Conservation (phyloP, 2,113 vertebrate species). For the Otolemur garnettii region DNA sequence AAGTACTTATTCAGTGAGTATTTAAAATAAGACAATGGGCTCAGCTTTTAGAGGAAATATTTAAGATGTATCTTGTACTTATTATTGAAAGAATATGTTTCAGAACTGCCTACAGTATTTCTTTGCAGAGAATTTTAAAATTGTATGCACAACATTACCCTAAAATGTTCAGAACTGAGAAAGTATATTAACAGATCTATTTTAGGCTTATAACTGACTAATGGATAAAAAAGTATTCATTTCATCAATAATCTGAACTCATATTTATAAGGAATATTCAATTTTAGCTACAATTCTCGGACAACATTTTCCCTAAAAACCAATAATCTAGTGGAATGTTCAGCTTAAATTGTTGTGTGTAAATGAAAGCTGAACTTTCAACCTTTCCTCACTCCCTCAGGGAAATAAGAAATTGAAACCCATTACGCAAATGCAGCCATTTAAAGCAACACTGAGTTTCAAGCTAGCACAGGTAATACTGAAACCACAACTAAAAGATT, state of each 20-base stretch:
- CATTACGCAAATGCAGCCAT: slow-evolving; percentile 64
- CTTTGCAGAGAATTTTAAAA: slow-evolving; percentile 52
- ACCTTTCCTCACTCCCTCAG: slow-evolving; percentile 48
- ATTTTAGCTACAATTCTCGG: slow-evolving; percentile 63
- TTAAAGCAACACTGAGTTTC: slow-evolving; percentile 60
- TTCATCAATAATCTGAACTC: slow-evolving; percentile 61
- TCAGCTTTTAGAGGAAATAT: slow-evolving; percentile 17
- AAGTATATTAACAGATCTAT: slow-evolving; percentile 36
- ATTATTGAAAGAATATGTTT: slow-evolving; percentile 48
- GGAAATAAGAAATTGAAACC: slow-evolving; percentile 71
- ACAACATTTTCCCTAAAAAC: slow-evolving; percentile 69
- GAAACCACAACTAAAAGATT: background rate
- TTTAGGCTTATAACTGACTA: slow-evolving; percentile 60
- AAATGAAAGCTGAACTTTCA: slow-evolving; percentile 79
- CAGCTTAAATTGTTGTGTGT: slow-evolving; percentile 73
- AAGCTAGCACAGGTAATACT: background rate
- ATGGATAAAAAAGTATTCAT: slow-evolving; percentile 57
- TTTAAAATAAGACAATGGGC: slow-evolving; percentile 12
- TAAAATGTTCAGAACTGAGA: slow-evolving; percentile 56
- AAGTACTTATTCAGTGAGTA: background rate
- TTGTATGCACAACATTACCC: slow-evolving; percentile 66
- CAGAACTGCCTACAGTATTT: slow-evolving; percentile 62
- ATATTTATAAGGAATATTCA: slow-evolving; percentile 68
- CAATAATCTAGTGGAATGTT: slow-evolving; percentile 59
- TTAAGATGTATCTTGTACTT: slow-evolving; percentile 30